These are phyloP conservation scores for Chymomyza costata DNA, from an alignment of 1,140 invertebrate species.

Conservation along the genomic window DNA sequence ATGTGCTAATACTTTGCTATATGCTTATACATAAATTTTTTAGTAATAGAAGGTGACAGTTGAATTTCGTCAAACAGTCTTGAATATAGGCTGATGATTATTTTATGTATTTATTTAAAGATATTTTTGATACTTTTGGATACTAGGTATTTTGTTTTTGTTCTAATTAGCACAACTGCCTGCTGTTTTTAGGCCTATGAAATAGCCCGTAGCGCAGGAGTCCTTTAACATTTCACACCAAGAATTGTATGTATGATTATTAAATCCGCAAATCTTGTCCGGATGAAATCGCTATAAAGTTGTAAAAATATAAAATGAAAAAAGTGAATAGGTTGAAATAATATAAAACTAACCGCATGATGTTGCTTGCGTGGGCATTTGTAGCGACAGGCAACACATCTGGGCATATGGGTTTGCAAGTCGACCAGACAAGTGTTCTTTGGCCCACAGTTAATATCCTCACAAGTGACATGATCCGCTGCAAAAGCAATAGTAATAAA, in stretches of 20 bases:
- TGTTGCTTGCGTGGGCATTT: slow-evolving; percentile 70
- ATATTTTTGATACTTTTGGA: too few species aligned
- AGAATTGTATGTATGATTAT: slow-evolving; percentile 88
- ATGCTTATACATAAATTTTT: slow-evolving; percentile 20
- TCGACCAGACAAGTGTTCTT: slow-evolving; percentile 87
- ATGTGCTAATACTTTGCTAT: slow-evolving; percentile 48
- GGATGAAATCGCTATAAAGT: slow-evolving; percentile 26
- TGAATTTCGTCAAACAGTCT: too few species aligned
- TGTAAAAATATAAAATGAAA: slow-evolving; percentile 1
- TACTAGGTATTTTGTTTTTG: slow-evolving; percentile 25
- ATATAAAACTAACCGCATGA: slow-evolving; percentile 42
- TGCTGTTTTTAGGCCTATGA: slow-evolving; percentile 85
- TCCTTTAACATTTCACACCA: slow-evolving; percentile 92
- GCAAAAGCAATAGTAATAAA: too few species aligned
- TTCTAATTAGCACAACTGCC: slow-evolving; percentile 79
- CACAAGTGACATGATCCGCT: slow-evolving; percentile 83
- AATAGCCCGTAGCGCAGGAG: slow-evolving; percentile 86
- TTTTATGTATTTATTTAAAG: slow-evolving; percentile 31
- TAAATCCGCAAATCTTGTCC: slow-evolving; percentile 84
- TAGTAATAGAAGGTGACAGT: slow-evolving; percentile 1
- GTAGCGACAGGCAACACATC: slow-evolving; percentile 85
- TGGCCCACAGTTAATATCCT: slow-evolving; percentile 83
- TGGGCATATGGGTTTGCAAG: slow-evolving; percentile 81
- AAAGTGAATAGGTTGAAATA: too few species aligned
- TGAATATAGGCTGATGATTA: too few species aligned